Percentiles rank a stretch among this genome's conserved stretches.
Conservation (phyloP, 1,140 invertebrate species). For the Chelonus insularis region DNA sequence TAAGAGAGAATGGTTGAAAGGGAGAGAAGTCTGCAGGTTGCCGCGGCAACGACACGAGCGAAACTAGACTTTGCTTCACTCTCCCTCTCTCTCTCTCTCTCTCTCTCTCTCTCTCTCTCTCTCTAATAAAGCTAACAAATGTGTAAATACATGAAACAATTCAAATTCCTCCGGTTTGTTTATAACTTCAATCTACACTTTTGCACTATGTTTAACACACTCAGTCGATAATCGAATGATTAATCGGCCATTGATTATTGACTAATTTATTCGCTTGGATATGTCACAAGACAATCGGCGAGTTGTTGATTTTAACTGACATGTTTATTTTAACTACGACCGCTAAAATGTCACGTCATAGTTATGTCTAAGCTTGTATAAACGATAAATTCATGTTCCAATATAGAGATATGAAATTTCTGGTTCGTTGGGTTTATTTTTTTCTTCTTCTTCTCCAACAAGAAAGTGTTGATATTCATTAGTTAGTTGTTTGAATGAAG, state of each 20-base stretch:
- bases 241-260: slow-evolving; percentile 3
- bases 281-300: slow-evolving; percentile 7
- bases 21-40: slow-evolving; percentile 19
- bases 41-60: slow-evolving; percentile 41
- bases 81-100: slow-evolving; percentile 42
- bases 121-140: too few species aligned
- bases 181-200: neutral
- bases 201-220: neutral
- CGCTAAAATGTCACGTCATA: neutral
- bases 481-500: neutral
- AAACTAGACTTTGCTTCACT: slow-evolving; percentile 53
- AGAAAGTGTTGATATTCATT: neutral
- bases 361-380: neutral
- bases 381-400: too few species aligned
- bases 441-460: neutral
- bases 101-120: slow-evolving; percentile 2
- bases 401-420: too few species aligned
- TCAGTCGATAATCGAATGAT: neutral
- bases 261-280: neutral
- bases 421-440: neutral
- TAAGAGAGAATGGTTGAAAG: neutral
- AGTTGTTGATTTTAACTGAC: neutral
- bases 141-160: too few species aligned
- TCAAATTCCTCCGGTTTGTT: too few species aligned
- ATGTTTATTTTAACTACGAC: slow-evolving; percentile 1